Base-by-base conservation (phyloP, 2,888 invertebrate genomes). In the Pollenia amentaria region DNA sequence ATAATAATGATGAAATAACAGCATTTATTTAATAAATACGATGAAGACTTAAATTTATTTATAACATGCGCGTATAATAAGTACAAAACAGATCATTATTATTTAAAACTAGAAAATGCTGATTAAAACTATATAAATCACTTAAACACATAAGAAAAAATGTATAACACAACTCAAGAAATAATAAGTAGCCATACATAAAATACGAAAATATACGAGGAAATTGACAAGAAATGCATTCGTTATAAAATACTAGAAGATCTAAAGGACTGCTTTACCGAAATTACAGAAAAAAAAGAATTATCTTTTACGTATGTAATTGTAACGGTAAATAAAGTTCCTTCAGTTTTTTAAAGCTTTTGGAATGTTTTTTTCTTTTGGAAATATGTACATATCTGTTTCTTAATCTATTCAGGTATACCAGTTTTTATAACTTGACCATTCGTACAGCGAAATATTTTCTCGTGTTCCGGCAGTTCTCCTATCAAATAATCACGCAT, bases 401-500 rank as follows among this genome's bases (percentile, higher is more conserved):
- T 1, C 2, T 11, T 42, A 29, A 72, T 40, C 16, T 89, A 92
- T 57, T 93, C 92, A 10, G 93, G 93, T 88, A 93, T 91, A 72
- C 91, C 92, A 75, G 90, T 89, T 72, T 91, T 89, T 10, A 92
- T 85, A 11, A 93, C 92, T 67, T 90, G 89, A 62, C 89, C 89
- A 14, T 80, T 89, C 1, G 85, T 29, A 11, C 90, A 91, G 12
- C 96, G 94, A 92, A 96, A 97, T 90, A 97, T 95, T 88, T 97
- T 94, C 90, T 97, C 96, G 18, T 94, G 94, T 88, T 95, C 91
- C 0, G 97, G 97, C 29, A 98, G 94, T 90, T 96, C 96, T 0
- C 97, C 98, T 38, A 97, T 95, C 2, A 96, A 93, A 92, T 95
- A 97, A n/a, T 95, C 94, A 57, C 96, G 95, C 85, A 98, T 93